These are phyloP conservation scores for Litocranius walleri DNA, from an alignment of 2,113 vertebrate species.

Conservation along the genomic window DNA sequence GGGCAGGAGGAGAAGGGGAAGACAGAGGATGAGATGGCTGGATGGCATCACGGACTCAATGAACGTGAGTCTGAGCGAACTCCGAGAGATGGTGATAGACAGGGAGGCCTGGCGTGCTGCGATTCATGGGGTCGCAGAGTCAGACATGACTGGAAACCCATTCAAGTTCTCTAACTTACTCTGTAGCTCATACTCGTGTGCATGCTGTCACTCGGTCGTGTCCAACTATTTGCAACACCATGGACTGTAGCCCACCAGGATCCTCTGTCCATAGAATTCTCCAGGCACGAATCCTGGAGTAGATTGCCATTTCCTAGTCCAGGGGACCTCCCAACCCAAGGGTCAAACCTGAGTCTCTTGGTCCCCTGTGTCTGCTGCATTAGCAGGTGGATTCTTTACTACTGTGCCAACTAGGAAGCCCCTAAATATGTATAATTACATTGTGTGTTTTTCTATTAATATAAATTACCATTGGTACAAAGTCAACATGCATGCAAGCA, in stretches of 20 bases:
- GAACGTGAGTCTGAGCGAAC: too few relatives aligned
- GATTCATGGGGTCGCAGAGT: too few relatives aligned
- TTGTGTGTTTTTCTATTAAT: background rate
- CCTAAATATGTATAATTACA: background rate
- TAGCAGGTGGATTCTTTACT: background rate
- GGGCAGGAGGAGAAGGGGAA: too few relatives aligned
- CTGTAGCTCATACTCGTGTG: background rate
- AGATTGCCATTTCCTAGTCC: background rate
- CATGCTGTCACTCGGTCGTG: background rate
- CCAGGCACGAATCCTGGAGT: background rate
- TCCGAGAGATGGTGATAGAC: too few relatives aligned
- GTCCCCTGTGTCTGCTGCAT: background rate
- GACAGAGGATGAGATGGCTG: too few relatives aligned
- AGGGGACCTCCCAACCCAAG: background rate
- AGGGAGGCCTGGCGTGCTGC: too few relatives aligned
- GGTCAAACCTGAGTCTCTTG: background rate
- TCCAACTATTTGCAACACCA: background rate
- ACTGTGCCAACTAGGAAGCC: background rate
- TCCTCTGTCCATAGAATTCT: background rate
- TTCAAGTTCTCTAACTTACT: slow-evolving; percentile 23
- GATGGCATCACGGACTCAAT: too few relatives aligned
- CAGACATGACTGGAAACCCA: background rate
- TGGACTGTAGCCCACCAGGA: background rate
- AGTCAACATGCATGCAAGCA: background rate
- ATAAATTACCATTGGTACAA: background rate